A percentile compares a stretch with the other conserved stretches of the same genome.
Conservation (phyloP, 2,113 vertebrate genomes). For the Cyprinodon variegatus region DNA sequence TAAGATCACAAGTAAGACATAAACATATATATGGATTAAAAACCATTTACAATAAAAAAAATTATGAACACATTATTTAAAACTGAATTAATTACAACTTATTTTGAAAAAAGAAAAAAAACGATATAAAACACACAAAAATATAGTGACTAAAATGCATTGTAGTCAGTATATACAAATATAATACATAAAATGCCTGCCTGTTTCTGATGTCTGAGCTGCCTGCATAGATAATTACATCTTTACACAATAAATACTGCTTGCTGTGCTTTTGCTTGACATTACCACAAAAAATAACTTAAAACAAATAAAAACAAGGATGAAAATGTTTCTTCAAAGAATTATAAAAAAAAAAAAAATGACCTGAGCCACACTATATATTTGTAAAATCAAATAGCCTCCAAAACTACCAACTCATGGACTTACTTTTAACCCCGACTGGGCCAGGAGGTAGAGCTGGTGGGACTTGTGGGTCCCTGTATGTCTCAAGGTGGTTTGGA, state of each 20-base stretch:
- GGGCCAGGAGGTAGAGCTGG: constrained; percentile 74
- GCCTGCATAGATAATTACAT: not conserved
- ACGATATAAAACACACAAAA: not conserved
- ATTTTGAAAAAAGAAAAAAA: not conserved
- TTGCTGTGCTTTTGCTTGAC: not conserved
- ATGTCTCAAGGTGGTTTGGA: constrained; percentile 89
- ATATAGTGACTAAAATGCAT: not conserved
- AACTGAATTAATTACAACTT: no score
- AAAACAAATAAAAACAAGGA: no score
- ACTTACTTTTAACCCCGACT: constrained; percentile 76
- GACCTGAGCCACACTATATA: not conserved
- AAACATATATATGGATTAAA: not conserved
- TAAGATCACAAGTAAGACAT: not conserved
- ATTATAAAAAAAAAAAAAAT: not conserved
- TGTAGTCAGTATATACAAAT: not conserved
- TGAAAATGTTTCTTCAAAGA: not conserved
- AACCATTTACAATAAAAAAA: not conserved
- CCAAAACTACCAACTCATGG: not conserved
- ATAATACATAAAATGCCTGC: not conserved
- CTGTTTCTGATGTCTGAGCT: not conserved
- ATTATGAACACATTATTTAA: not conserved
- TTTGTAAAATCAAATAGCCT: not conserved
- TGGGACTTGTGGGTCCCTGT: constrained; percentile 84
- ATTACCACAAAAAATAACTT: not conserved
- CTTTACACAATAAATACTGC: not conserved